These are phyloP conservation scores for Bos indicus DNA, from an alignment of 2,113 vertebrate species.

Conservation along the genomic window DNA sequence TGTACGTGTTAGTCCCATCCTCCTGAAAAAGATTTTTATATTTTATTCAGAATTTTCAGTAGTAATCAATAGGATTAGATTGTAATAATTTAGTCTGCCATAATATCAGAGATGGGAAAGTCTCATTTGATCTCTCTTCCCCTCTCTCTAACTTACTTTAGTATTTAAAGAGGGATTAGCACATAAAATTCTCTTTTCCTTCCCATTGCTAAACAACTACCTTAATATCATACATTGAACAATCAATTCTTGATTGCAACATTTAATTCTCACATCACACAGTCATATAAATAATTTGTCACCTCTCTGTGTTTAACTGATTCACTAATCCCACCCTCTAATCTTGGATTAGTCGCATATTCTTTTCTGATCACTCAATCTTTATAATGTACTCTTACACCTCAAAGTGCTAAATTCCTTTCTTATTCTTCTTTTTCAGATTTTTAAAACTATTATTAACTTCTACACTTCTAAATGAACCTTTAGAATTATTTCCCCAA, in stretches of 20 bases:
- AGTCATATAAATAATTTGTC: background rate
- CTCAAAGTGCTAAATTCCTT: background rate
- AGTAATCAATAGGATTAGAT: background rate
- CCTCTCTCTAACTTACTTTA: background rate
- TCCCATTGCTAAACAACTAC: background rate
- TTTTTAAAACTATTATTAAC: background rate
- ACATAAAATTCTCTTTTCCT: background rate
- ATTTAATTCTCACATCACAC: background rate
- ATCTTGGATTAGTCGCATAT: background rate
- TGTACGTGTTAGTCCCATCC: background rate
- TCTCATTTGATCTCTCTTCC: background rate
- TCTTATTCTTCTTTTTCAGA: background rate
- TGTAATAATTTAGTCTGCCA: background rate
- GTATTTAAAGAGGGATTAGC: background rate
- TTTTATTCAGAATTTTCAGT: background rate
- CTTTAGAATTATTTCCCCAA: background rate
- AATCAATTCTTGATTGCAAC: background rate
- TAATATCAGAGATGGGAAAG: background rate
- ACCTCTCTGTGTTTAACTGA: background rate
- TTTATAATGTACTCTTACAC: background rate
- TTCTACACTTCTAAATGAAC: background rate
- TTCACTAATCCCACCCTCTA: background rate
- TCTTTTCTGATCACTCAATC: background rate
- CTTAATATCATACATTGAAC: background rate
- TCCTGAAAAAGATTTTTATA: background rate